Evolutionary conservation across 1,140 invertebrate species (phyloP).

Genomic region (Rhopalosiphum maidis): DNA sequence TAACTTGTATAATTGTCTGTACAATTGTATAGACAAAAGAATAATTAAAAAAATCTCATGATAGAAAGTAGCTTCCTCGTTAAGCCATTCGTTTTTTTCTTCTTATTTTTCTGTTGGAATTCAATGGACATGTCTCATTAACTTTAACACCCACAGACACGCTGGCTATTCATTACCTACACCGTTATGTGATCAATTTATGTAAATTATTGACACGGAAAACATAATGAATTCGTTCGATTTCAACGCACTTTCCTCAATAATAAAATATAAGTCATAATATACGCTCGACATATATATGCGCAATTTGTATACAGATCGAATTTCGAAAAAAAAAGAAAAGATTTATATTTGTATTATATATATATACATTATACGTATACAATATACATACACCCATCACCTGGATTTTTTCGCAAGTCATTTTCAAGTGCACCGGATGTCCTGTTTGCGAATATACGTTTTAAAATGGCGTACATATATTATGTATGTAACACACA

Average conservation of each 20-base stretch:
- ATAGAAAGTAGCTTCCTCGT: constrained; percentile 33
- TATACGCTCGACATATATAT: background rate
- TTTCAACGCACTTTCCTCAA: background rate
- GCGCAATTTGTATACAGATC: background rate
- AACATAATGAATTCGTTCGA: background rate
- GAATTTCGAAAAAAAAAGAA: background rate
- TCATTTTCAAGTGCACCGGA: constrained; percentile 47
- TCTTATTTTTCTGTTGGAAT: background rate
- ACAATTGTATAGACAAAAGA: background rate
- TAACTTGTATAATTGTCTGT: background rate
- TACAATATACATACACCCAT: background rate
- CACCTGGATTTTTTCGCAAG: background rate
- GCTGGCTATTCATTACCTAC: background rate
- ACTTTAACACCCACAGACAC: background rate
- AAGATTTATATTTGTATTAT: too few species aligned
- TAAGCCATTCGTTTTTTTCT: background rate
- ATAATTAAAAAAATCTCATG: background rate
- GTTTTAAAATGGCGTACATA: background rate
- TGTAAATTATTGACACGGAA: constrained; percentile 15
- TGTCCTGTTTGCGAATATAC: background rate
- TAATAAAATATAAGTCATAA: background rate
- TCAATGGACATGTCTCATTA: constrained; percentile 17
- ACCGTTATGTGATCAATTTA: constrained; percentile 1
- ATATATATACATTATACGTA: too few species aligned
- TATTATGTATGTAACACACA: background rate